Evolutionary conservation across 2,113 vertebrate genomes (phyloP).

Genomic region (Stomatorhinus ivindoensis): DNA sequence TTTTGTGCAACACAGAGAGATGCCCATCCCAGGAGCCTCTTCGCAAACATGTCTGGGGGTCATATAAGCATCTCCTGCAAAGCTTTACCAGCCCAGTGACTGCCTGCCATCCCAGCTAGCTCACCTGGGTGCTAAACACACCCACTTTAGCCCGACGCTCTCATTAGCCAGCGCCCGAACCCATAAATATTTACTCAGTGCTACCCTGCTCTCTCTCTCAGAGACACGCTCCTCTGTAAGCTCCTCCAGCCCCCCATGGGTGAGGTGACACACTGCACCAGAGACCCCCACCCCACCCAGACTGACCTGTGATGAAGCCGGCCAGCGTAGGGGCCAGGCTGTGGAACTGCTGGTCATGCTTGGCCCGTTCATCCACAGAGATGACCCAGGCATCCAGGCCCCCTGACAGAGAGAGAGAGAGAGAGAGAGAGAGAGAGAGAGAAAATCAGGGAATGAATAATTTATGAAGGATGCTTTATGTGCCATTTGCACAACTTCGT

Average conservation of each 20-base stretch:
- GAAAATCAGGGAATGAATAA: background rate
- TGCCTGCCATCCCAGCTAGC: background rate
- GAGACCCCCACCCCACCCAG: background rate
- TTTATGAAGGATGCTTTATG: background rate
- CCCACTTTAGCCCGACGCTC: background rate
- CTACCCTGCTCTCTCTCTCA: background rate
- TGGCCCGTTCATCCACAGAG: slow-evolving; percentile 89
- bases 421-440: background rate
- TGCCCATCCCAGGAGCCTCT: background rate
- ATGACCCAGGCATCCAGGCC: slow-evolving; percentile 90
- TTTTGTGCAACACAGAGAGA: background rate
- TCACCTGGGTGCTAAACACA: background rate
- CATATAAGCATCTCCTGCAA: background rate
- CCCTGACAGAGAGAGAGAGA: slow-evolving; percentile 41
- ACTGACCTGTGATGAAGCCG: slow-evolving; percentile 89
- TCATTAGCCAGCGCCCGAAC: background rate
- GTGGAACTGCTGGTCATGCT: slow-evolving; percentile 97
- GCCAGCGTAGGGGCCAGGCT: slow-evolving; percentile 80
- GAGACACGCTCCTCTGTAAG: background rate
- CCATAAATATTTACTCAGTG: background rate
- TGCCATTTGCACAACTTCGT: background rate
- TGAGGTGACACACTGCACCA: background rate
- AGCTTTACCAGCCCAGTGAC: background rate
- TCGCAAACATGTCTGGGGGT: background rate
- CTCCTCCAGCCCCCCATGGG: background rate